Evolutionary conservation across 2,797 vertebrate genomes (phyloP).

Genomic region (Clarias laeviceps): DNA sequence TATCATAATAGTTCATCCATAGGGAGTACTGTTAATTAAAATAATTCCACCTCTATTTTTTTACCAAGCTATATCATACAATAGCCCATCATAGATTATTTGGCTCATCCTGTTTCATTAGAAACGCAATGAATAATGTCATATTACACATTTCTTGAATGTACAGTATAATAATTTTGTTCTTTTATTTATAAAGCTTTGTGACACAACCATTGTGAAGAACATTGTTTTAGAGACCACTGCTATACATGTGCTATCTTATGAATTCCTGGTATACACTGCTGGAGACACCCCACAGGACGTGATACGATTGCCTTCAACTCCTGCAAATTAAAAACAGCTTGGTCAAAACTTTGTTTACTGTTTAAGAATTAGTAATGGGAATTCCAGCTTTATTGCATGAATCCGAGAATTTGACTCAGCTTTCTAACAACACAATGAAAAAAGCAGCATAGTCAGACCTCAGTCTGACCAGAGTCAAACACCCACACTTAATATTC

Average conservation of each 20-base stretch:
- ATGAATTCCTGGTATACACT: background rate
- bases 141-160: background rate
- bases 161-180: background rate
- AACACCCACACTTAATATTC: background rate
- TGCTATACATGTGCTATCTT: background rate
- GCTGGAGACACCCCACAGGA: background rate
- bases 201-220: background rate
- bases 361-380: background rate
- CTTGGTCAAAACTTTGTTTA: slow-evolving; percentile 3
- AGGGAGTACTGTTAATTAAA: background rate
- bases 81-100: background rate
- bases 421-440: background rate
- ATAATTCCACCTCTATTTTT: background rate
- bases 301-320: background rate
- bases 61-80: background rate
- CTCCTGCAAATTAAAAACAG: slow-evolving; percentile 10
- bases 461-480: background rate
- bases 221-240: background rate
- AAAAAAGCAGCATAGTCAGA: background rate
- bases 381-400: background rate
- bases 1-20: background rate
- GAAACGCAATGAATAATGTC: background rate
- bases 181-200: background rate
- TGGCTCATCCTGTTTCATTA: background rate
- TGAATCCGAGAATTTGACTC: background rate